Evolutionary conservation across 2,888 invertebrate genomes (phyloP), one percentile per base, ranked within the genome.

Genomic region (Zele albiditarsus): DNA sequence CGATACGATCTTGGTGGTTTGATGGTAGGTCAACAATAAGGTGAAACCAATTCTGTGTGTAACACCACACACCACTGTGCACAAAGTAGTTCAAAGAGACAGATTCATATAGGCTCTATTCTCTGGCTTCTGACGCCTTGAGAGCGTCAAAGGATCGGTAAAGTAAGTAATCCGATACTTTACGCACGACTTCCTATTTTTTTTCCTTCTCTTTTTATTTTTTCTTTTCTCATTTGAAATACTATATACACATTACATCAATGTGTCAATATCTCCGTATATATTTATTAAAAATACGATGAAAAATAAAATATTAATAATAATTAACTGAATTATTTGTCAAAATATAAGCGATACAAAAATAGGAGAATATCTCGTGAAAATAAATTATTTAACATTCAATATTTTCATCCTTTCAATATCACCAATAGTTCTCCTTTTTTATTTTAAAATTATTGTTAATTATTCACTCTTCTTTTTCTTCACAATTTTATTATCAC

Each of bases 1-100:
- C 74, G 78, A 79, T 79, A 73, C 75, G 76, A 70, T 53, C 49
- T 74, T 62, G 58, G 63, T 12, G 60, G 69, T 68, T 75, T 72
- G 75, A 73, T 66, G 79, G 76, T 75, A 60, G 78, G 80, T 80
- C 80, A 80, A 80, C 80, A 80, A 53, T 20, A 23, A 79, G 79
- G 74, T 75, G 75, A 68, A 75, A 78, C 77, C 74, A 53, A 71
- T 70, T 66, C 63, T 46, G 53, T 62, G 67, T 60, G 71, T 28
- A 38, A 68, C 70, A 53, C 53, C 53, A 53, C 53, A 53, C 20
- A 53, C 53, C 53, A 6, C 23, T 20, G 1, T 2, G 5, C 53
- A 38, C 12, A 62, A 75, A 72, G 74, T 73, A 66, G 71, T 58
- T 46, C 42, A 38, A 33, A 23, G 23, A 33, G 28, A 49, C 33